A percentile compares a stretch with the other conserved stretches of the same genome.
These are phyloP conservation scores for Caenorhabditis sulstoni DNA, from an alignment of 2,888 invertebrate genomes.

Conservation along the genomic window DNA sequence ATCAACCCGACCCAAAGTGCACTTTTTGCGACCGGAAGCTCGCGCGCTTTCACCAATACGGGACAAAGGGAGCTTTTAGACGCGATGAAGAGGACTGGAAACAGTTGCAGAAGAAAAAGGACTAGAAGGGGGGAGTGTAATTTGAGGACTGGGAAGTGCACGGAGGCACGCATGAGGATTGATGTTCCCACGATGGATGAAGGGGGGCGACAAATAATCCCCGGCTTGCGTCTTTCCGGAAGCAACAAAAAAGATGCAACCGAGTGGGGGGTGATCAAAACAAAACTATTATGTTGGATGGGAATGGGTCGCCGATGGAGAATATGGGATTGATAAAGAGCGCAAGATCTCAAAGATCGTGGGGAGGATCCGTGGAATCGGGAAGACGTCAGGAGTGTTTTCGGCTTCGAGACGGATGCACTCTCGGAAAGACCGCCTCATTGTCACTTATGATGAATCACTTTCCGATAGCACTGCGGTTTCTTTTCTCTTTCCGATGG, in stretches of 20 bases:
- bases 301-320: neutral
- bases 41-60: slow-evolving; percentile 29
- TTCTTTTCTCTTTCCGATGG: neutral
- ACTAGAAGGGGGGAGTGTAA: slow-evolving; percentile 27
- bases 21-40: slow-evolving; percentile 42
- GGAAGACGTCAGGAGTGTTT: neutral
- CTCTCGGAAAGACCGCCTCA: neutral
- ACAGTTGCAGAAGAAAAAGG: neutral
- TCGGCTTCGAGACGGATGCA: neutral
- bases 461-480: slow-evolving; percentile 33
- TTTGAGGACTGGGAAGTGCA: slow-evolving; percentile 46
- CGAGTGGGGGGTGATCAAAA: slow-evolving; percentile 18
- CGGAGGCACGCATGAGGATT: slow-evolving; percentile 38
- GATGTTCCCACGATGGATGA: slow-evolving; percentile 55
- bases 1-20: neutral
- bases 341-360: slow-evolving; percentile 25
- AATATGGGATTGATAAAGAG: slow-evolving; percentile 23
- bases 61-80: slow-evolving; percentile 42
- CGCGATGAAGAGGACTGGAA: slow-evolving; percentile 5
- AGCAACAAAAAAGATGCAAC: neutral
- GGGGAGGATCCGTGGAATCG: neutral
- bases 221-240: slow-evolving; percentile 4
- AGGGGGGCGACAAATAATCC: slow-evolving; percentile 47
- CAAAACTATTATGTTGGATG: slow-evolving; percentile 35
- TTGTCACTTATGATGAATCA: slow-evolving; percentile 16